phyloP scores from a whole-genome alignment of 2,113 vertebrate genomes.

The Quiscalus mexicanus region DNA sequence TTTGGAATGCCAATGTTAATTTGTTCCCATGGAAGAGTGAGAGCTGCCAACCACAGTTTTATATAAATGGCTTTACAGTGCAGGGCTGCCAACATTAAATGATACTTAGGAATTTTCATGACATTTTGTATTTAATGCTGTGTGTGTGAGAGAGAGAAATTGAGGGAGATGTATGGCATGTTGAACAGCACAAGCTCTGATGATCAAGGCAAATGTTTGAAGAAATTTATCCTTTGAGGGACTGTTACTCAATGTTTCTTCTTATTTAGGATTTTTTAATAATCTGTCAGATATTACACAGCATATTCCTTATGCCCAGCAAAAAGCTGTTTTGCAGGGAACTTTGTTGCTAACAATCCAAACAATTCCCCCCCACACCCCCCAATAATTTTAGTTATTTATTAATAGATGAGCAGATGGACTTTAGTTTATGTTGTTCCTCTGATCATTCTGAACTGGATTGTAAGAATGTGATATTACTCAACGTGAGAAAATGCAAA shows the following conservation, averaged over 20 bases:
- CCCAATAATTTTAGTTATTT: neutral
- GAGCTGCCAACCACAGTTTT: slow-evolving; percentile 79
- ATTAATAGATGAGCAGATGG: neutral
- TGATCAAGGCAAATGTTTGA: neutral
- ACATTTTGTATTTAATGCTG: slow-evolving; percentile 70
- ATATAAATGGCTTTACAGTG: slow-evolving; percentile 74
- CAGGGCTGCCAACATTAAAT: slow-evolving; percentile 69
- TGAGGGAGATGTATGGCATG: neutral
- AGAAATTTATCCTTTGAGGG: neutral
- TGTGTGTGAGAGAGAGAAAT: slow-evolving; percentile 41
- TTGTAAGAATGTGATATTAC: neutral
- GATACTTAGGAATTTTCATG: slow-evolving; percentile 71
- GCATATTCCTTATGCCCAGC: neutral
- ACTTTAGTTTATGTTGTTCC: slow-evolving; percentile 15
- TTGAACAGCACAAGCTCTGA: neutral
- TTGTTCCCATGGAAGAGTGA: slow-evolving; percentile 82
- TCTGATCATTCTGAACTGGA: neutral
- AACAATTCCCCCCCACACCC: neutral
- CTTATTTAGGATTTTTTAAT: neutral
- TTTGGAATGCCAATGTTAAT: slow-evolving; percentile 86
- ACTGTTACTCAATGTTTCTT: neutral
- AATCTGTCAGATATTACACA: neutral
- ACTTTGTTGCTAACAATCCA: neutral
- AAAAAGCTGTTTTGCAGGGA: neutral
- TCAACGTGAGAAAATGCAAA: slow-evolving; percentile 2